Evolutionary conservation across 2,113 vertebrate species (phyloP), one percentile per base, ranked within the genome.

Genomic region (Vulpes vulpes): DNA sequence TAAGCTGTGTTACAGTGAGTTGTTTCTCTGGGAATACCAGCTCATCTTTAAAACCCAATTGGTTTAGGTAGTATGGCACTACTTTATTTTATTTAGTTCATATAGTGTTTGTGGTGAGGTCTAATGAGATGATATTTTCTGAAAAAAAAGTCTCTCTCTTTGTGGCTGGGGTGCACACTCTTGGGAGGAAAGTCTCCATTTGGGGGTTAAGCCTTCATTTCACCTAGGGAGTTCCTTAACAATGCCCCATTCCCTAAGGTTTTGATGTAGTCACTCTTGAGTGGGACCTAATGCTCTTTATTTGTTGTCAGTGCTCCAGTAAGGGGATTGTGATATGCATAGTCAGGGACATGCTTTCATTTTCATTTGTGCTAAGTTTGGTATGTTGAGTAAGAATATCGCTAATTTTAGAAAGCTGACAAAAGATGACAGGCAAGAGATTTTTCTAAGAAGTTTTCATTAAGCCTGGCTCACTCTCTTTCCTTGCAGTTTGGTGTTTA

Each of bases 21-120:
- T 80, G 30, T 91, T 94, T 92, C 22, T 64, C 51, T 35, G 32
- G 22, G 51, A 94, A 74, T 30, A 71, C 22, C 86, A 96, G 59
- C 32, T 93, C 55, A 65, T 93, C 76, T 94, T 92, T 88, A 88
- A 94, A 87, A 60, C 49, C 62, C 22, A 32, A 2, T 38, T 62
- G 62, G 51, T 51, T 27, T 17, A 74, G 67, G 12, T 35, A 90
- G 51, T 35, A 22, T 10, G 32, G 49, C 4, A 38, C 19, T 51
- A 12, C 5, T 65, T 23, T 12, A 38, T 73, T 81, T 88, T 59
- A 82, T 57, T 49, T n/a, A 23, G 8, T 89, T 82, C 15, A 23
- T 22, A 57, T 2, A 64, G 2, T 53, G 8, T 62, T 90, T 16
- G 53, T 79, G 53, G 16, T 27, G 59, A 81, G 49, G 53, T 88